Evolutionary conservation across 2,797 vertebrate genomes (phyloP).

Genomic region (Cuculus canorus): DNA sequence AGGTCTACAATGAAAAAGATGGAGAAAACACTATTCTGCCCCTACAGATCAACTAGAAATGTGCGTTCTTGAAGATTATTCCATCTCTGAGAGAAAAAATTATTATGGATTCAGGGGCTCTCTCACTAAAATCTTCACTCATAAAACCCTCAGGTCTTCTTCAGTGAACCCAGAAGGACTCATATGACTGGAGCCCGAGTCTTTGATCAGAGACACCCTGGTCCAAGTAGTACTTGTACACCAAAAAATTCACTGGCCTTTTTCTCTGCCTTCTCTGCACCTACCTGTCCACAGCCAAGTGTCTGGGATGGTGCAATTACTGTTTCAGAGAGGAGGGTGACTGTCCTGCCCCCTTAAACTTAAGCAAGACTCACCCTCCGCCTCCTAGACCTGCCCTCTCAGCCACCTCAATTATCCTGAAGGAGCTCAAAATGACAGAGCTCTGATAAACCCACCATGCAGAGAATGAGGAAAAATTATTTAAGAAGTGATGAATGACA

Average conservation of each 20-base stretch:
- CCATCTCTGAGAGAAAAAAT: background rate
- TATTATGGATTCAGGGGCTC: background rate
- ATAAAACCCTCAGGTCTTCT: background rate
- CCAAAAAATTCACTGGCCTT: background rate
- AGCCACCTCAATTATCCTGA: background rate
- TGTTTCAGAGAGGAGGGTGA: background rate
- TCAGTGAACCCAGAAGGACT: background rate
- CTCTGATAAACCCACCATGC: background rate
- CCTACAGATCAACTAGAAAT: background rate
- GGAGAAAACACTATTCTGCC: background rate
- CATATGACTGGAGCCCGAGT: fast-evolving
- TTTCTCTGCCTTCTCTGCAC: background rate
- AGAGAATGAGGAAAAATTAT: background rate
- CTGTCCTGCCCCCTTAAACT: background rate
- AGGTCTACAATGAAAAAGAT: background rate
- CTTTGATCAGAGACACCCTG: background rate
- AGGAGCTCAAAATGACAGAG: background rate
- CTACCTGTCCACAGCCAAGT: background rate
- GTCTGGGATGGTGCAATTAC: background rate
- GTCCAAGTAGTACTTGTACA: background rate
- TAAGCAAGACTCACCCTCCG: background rate
- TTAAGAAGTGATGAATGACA: conserved; percentile 36
- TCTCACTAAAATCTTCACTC: background rate
- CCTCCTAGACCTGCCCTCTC: background rate
- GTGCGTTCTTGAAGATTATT: background rate